A percentile compares a stretch with the other conserved stretches of the same genome.
These are phyloP conservation scores for Rhodinocichla rosea DNA, from an alignment of 2,113 vertebrate species.

Conservation along the genomic window DNA sequence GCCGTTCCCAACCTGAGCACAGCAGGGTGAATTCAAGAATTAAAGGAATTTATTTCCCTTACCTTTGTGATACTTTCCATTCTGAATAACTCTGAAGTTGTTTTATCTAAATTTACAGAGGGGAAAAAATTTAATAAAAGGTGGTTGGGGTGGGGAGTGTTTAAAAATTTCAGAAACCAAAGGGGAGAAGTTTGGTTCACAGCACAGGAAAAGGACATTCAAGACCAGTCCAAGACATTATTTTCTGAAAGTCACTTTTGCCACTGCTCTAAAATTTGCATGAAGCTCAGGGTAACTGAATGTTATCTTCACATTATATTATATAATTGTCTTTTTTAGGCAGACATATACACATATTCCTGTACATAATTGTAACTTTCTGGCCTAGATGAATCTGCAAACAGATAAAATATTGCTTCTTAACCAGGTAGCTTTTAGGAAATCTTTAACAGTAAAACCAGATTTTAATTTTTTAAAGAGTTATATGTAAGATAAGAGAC, in stretches of 20 bases:
- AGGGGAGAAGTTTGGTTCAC: neutral
- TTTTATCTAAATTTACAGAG: neutral
- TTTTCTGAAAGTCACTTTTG: neutral
- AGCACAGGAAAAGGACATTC: neutral
- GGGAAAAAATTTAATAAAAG: too few relatives aligned
- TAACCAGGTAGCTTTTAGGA: neutral
- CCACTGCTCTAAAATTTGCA: neutral
- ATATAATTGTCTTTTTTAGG: neutral
- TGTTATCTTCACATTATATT: neutral
- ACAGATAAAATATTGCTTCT: neutral
- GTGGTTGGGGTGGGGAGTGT: neutral
- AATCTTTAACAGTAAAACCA: neutral
- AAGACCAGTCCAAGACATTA: neutral
- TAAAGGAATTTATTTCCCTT: neutral
- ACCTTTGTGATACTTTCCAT: neutral
- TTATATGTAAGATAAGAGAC: neutral
- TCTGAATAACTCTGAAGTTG: neutral
- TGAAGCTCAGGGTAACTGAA: neutral
- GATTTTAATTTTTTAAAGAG: neutral
- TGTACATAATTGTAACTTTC: neutral
- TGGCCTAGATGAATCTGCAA: neutral
- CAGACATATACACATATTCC: neutral
- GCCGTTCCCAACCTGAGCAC: neutral
- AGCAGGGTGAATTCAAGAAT: neutral
- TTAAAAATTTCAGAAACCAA: neutral